Evolutionary conservation across 2,888 invertebrate species (phyloP).

Genomic region (Microdon myrmicae): DNA sequence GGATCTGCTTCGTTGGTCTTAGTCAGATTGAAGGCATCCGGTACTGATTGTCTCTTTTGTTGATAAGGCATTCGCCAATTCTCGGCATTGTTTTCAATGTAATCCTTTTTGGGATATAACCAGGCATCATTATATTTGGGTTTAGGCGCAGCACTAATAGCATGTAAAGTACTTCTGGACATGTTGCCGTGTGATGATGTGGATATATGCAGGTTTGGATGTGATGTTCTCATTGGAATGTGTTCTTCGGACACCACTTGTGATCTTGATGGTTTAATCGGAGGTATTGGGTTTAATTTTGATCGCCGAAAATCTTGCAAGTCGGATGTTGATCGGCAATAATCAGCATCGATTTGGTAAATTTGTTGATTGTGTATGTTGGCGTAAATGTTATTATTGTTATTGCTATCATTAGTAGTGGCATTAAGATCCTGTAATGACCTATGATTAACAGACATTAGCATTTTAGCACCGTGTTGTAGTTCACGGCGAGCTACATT

Average conservation of each 20-base stretch:
- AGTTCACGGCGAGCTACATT: conserved; percentile 70
- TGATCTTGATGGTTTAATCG: conserved; percentile 61
- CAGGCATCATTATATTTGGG: conserved; percentile 74
- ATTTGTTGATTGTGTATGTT: conserved; percentile 61
- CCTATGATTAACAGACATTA: conserved; percentile 69
- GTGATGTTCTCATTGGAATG: conserved; percentile 71
- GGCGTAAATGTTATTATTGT: conserved; percentile 59
- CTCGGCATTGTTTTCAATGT: conserved; percentile 57
- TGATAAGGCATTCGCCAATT: conserved; percentile 75
- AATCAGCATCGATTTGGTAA: conserved; percentile 67
- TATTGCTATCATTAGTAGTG: conserved; percentile 52
- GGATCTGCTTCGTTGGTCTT: conserved; percentile 93
- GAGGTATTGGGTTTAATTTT: conserved; percentile 58
- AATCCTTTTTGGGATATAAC: conserved; percentile 65
- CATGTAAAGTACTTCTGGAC: conserved; percentile 76
- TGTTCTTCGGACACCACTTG: conserved; percentile 62
- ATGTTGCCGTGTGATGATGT: conserved; percentile 68
- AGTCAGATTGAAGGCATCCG: conserved; percentile 74
- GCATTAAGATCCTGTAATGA: conserved; percentile 74
- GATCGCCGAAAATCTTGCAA: conserved; percentile 67
- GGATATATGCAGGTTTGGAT: conserved; percentile 54
- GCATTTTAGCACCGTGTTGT: conserved; percentile 66
- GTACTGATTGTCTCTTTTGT: conserved; percentile 72
- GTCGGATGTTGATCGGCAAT: conserved; percentile 72
- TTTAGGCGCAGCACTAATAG: conserved; percentile 81